Percentiles rank a stretch among this genome's conserved stretches.
phyloP scores from a whole-genome alignment of 2,113 vertebrate genomes.

The Aptenodytes forsteri region DNA sequence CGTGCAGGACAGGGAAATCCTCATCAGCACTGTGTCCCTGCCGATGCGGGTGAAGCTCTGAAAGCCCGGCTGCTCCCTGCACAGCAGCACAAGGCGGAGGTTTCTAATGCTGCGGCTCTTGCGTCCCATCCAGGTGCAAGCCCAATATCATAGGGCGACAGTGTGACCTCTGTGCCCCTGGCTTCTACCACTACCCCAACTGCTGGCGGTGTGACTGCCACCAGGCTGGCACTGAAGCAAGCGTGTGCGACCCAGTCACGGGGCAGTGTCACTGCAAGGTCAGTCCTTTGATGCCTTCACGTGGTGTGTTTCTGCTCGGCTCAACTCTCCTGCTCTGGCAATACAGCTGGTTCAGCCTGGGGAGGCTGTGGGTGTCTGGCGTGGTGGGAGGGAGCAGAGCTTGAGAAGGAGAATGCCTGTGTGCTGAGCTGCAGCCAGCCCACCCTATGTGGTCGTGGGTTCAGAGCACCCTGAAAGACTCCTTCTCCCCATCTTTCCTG shows the following conservation, averaged over 20 bases:
- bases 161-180: constrained; percentile 87
- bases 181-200: constrained; percentile 88
- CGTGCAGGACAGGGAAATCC: not conserved
- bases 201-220: constrained; percentile 89
- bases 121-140: constrained; percentile 81
- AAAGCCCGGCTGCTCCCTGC: not conserved
- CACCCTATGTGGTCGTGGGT: fast-evolving
- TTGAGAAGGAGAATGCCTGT: not conserved
- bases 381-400: not conserved
- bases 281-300: not conserved
- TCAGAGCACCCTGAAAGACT: not conserved
- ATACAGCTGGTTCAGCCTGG: not conserved
- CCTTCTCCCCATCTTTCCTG: not conserved
- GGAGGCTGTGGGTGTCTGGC: not conserved
- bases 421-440: not conserved
- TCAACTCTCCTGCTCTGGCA: not conserved
- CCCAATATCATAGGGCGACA: constrained; percentile 86
- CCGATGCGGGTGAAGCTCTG: not conserved
- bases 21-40: fast-evolving
- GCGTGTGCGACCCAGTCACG: constrained; percentile 81
- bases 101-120: not conserved
- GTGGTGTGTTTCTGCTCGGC: not conserved
- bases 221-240: constrained; percentile 79
- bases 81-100: not conserved
- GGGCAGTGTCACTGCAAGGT: constrained; percentile 96